Conservation (phyloP, 2,113 vertebrate species). For the Psilopsiagon aymara region DNA sequence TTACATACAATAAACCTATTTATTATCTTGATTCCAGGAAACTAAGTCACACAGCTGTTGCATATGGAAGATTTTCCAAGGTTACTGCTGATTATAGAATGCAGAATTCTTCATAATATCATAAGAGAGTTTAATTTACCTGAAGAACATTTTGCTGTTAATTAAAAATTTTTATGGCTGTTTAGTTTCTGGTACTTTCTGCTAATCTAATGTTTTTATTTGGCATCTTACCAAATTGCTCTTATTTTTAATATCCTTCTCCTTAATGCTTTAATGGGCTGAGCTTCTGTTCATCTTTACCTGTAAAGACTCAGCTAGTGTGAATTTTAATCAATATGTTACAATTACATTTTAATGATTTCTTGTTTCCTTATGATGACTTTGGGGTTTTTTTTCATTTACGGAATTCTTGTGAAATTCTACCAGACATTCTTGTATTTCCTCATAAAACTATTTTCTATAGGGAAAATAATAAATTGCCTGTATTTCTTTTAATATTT, state of each 20-base stretch:
- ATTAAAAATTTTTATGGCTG: neutral
- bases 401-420: neutral
- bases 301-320: neutral
- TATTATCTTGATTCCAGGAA: neutral
- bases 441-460: neutral
- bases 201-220: slow-evolving; percentile 11
- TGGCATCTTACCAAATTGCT: neutral
- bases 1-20: neutral
- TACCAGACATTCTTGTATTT: neutral
- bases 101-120: neutral
- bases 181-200: neutral
- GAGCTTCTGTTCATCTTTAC: neutral
- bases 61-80: slow-evolving; percentile 1
- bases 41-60: neutral
- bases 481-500: neutral
- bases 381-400: neutral
- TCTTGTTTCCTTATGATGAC: neutral
- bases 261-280: neutral
- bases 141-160: slow-evolving; percentile 18
- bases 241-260: slow-evolving; percentile 1
- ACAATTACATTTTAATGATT: neutral
- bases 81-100: neutral
- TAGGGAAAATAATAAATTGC: neutral
- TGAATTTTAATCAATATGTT: neutral
- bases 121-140: slow-evolving; percentile 16